Base-by-base conservation (phyloP, 2,797 vertebrate species). In the Jordanella pulchra region DNA sequence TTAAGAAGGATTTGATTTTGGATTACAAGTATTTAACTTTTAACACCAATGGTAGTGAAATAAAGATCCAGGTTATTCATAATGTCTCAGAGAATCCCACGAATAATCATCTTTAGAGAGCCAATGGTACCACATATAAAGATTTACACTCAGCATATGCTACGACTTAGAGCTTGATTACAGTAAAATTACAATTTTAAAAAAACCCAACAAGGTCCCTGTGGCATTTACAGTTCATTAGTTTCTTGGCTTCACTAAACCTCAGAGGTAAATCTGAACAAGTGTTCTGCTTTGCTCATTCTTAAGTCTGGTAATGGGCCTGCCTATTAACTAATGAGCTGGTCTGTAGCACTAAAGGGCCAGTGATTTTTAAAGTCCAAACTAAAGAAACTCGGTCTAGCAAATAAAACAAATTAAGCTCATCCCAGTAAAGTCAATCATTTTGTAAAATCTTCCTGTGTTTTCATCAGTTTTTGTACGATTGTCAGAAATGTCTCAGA, bases 251-350 rank as follows among this genome's bases (percentile, higher is more conserved):
- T 80, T 69, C 72, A 61, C 80, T 70, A 45, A 78, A 84, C 76
- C 85, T 76, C 70, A 79, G 83, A 88, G 81, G 88, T 90, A 83
- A 80, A 84, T 79, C 73, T 73, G 73, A 78, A 83, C 73, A 85
- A 87, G 71, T 76, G 80, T 83, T 83, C 70, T 67, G 42, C 79
- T 78, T 77, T 61, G 71, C 65, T 86, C 61, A 65, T 75, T 83
- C 73, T 86, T 74, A 78, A 79, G 67, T 78, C 47, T 75, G 54
- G 72, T 80, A 80, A 82, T 87, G 77, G 55, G 81, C 80, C 84
- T 78, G 77, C 84, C 76, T 83, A 76, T 84, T 83, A 84, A 82
- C 82, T 84, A 90, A 92, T 83, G 86, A 89, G 78, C 76, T 80
- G 72, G 71, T 73, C 71, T 72, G 32, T 35, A 79, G 72, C 73